Evolutionary conservation across 2,113 vertebrate genomes (phyloP).

Genomic region (Paraplagusia blochii): DNA sequence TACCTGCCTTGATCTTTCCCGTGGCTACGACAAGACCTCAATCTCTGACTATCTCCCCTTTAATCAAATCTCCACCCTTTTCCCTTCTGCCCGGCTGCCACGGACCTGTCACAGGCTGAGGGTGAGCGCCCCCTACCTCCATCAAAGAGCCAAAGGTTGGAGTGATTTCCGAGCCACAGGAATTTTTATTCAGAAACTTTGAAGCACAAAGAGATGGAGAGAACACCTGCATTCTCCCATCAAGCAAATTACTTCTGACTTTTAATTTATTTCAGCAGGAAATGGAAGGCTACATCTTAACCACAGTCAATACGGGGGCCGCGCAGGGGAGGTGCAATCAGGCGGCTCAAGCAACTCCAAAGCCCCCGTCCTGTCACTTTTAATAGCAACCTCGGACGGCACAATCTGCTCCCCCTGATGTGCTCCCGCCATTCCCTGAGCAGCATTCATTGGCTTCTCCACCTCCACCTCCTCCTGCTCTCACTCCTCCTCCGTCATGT

Average conservation of each 20-base stretch:
- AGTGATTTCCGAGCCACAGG: constrained; percentile 86
- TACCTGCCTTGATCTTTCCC: constrained; percentile 91
- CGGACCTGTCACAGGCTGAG: constrained; percentile 95
- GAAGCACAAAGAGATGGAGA: constrained; percentile 46
- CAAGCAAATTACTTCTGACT: constrained; percentile 99
- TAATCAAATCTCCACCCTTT: constrained; percentile 92
- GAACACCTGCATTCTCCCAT: constrained; percentile 86
- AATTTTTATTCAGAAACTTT: constrained; percentile 80
- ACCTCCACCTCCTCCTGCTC: too few relatives aligned
- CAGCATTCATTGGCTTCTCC: too few relatives aligned
- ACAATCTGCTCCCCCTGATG: too few relatives aligned
- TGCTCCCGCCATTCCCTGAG: too few relatives aligned
- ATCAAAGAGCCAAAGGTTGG: constrained; percentile 85
- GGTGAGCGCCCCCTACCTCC: constrained; percentile 76
- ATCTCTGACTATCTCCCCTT: constrained; percentile 96
- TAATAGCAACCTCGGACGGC: too few relatives aligned
- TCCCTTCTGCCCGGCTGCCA: constrained; percentile 78
- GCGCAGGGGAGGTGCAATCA: too few relatives aligned
- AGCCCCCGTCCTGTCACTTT: too few relatives aligned
- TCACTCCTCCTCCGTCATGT: too few relatives aligned
- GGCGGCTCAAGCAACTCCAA: too few relatives aligned
- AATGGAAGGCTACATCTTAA: too few relatives aligned
- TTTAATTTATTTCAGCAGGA: constrained; percentile 99
- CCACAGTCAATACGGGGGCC: too few relatives aligned
- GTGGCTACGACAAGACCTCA: constrained; percentile 98